These are phyloP conservation scores for Notodromas monacha DNA, from an alignment of 2,888 invertebrate species.

Conservation along the genomic window DNA sequence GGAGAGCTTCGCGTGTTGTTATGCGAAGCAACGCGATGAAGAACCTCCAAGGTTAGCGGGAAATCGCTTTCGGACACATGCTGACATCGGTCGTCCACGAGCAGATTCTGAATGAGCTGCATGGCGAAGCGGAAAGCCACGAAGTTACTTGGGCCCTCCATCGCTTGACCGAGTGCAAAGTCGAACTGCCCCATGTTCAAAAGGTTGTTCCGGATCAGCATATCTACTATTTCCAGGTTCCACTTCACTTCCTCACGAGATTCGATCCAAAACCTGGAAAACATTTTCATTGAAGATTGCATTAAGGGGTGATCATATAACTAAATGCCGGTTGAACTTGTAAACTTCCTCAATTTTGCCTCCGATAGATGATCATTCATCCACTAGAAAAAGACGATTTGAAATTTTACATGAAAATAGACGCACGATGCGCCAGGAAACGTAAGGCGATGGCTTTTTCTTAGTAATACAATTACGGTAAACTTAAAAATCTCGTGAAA, in stretches of 20 bases:
- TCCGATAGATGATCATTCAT: too few relatives aligned
- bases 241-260: constrained; percentile 59
- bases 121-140: constrained; percentile 51
- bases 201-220: constrained; percentile 45
- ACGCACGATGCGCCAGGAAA: too few relatives aligned
- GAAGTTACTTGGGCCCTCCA: constrained; percentile 27
- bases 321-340: too few relatives aligned
- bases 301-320: too few relatives aligned
- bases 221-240: constrained; percentile 67
- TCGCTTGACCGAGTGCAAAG: constrained; percentile 39
- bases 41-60: constrained; percentile 48
- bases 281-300: too few relatives aligned
- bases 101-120: constrained; percentile 54
- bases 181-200: constrained; percentile 51
- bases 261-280: constrained; percentile 45
- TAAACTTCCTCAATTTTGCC: too few relatives aligned
- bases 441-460: too few relatives aligned
- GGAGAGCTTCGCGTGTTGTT: constrained; percentile 7
- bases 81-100: constrained; percentile 42
- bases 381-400: too few relatives aligned
- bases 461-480: too few relatives aligned
- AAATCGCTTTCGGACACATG: constrained; percentile 51
- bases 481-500: constrained; percentile 5
- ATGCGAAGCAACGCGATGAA: constrained; percentile 15
- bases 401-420: too few relatives aligned